Evolutionary conservation across 2,113 vertebrate genomes (phyloP).

Genomic region (Potamarius usumacintae): DNA sequence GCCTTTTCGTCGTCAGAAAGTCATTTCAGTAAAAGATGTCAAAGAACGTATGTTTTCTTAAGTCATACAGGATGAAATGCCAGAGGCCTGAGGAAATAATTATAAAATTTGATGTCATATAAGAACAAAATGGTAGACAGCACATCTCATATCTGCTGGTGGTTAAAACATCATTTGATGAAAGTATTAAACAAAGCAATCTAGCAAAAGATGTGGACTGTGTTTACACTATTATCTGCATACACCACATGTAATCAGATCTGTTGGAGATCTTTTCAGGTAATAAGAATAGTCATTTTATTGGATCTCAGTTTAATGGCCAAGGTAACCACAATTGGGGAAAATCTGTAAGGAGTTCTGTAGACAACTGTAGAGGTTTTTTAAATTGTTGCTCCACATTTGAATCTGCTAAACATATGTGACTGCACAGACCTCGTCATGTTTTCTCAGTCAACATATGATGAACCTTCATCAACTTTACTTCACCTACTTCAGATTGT

Average conservation of each 20-base stretch:
- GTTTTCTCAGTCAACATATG: not conserved
- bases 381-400: not conserved
- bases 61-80: not conserved
- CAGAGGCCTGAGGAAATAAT: not conserved
- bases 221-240: slow-evolving; percentile 21
- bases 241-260: slow-evolving; percentile 25
- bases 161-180: not conserved
- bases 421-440: not conserved
- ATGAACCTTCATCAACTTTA: not conserved
- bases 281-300: slow-evolving; percentile 43
- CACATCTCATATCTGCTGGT: slow-evolving; percentile 9
- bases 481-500: not conserved
- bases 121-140: not conserved
- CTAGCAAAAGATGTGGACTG: slow-evolving; percentile 5
- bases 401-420: not conserved
- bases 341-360: not conserved
- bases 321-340: slow-evolving; percentile 8
- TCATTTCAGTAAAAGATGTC: not conserved
- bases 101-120: slow-evolving; percentile 5
- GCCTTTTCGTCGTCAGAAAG: not conserved
- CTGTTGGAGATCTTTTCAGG: slow-evolving; percentile 24
- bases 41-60: not conserved
- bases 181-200: slow-evolving; percentile 22
- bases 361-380: not conserved
- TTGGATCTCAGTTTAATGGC: not conserved